Percentiles rank a stretch among this genome's conserved stretches.
Evolutionary conservation across 2,888 invertebrate genomes (phyloP).

Genomic region (Perizoma affinitatum): DNA sequence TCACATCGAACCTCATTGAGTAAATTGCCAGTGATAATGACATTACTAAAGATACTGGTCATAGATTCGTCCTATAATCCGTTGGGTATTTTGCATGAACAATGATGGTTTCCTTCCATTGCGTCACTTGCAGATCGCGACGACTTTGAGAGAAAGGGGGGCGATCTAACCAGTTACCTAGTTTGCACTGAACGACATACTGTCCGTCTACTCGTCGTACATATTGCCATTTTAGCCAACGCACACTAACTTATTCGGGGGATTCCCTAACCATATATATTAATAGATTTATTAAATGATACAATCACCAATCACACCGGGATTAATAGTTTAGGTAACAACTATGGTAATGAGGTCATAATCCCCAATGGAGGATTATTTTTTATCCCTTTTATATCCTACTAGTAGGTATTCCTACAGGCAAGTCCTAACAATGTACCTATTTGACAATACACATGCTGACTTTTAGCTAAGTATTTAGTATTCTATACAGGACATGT

Average conservation of each 20-base stretch:
- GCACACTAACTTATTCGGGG: too few species aligned
- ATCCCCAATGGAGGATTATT: too few species aligned
- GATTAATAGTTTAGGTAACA: too few species aligned
- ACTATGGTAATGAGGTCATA: too few species aligned
- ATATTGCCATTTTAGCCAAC: constrained; percentile 28
- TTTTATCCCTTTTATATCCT: too few species aligned
- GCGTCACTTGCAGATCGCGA: constrained; percentile 52
- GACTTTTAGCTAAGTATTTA: not conserved
- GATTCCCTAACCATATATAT: too few species aligned
- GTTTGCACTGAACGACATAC: constrained; percentile 40
- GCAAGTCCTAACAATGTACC: too few species aligned
- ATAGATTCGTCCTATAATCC: constrained; percentile 47
- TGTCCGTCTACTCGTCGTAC: constrained; percentile 35
- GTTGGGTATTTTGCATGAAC: constrained; percentile 63
- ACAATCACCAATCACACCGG: too few species aligned
- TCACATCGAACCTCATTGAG: too few species aligned
- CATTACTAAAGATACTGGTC: constrained; percentile 11
- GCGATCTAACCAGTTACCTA: constrained; percentile 45
- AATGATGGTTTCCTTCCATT: constrained; percentile 63
- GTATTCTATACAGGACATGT: not conserved
- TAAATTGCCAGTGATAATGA: constrained; percentile 5
- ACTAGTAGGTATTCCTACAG: too few species aligned
- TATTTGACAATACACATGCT: not conserved
- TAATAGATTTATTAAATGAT: too few species aligned
- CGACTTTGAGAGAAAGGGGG: constrained; percentile 55